These are phyloP conservation scores for Sogatella furcifera DNA, from an alignment of 1,140 invertebrate genomes.

Conservation along the genomic window DNA sequence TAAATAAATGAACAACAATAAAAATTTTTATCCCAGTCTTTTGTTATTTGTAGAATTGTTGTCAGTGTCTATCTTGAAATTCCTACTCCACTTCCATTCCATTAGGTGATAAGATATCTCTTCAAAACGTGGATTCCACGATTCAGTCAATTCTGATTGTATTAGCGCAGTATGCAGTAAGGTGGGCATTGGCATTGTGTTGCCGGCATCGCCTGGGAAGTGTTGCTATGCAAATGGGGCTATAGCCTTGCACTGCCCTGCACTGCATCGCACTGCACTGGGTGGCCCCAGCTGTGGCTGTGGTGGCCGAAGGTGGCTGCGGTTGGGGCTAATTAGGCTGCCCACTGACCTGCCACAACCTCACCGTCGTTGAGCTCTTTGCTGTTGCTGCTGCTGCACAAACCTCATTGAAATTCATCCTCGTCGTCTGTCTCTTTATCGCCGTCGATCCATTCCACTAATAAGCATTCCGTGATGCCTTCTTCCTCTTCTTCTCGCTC, in stretches of 20 bases:
- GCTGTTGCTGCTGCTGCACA: not conserved
- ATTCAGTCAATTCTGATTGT: too few species aligned
- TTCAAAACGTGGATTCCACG: too few species aligned
- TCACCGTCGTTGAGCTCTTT: not conserved
- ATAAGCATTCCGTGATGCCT: not conserved
- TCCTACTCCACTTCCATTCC: too few species aligned
- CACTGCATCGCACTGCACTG: not conserved
- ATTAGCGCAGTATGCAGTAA: too few species aligned
- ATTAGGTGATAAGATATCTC: too few species aligned
- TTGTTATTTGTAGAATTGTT: too few species aligned
- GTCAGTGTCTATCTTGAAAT: too few species aligned
- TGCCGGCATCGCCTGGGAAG: not conserved
- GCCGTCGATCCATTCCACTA: not conserved
- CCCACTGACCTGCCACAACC: not conserved
- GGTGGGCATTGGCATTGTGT: too few species aligned
- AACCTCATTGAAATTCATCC: constrained; percentile 1
- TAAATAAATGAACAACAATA: too few species aligned
- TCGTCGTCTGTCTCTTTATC: not conserved
- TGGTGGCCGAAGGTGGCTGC: not conserved
- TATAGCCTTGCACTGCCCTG: too few species aligned
- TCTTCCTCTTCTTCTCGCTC: too few species aligned
- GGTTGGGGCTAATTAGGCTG: not conserved
- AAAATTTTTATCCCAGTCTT: too few species aligned
- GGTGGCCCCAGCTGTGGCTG: not conserved
- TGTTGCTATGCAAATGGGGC: not conserved